These are phyloP conservation scores for Drosophila testacea DNA, from an alignment of 2,888 invertebrate genomes.

Conservation along the genomic window DNA sequence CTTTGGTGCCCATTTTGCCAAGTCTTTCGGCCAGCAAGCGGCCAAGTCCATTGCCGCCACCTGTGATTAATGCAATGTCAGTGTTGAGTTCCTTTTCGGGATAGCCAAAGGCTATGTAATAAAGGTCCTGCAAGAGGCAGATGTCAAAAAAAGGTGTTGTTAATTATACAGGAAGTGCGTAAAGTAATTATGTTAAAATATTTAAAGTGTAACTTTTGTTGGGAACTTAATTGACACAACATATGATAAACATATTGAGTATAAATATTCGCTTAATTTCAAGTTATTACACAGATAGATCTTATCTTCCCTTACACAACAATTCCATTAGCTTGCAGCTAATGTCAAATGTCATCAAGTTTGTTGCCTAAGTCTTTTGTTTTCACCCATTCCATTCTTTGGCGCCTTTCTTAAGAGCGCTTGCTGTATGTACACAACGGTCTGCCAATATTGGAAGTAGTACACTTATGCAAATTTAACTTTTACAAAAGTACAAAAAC, in stretches of 20 bases:
- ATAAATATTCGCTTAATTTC: not conserved
- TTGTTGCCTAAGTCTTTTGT: constrained; percentile 73
- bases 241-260: not conserved
- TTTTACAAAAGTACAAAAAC: constrained; percentile 9
- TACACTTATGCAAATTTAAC: constrained; percentile 28
- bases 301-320: not conserved
- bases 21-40: constrained; percentile 91
- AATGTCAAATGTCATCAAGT: constrained; percentile 43
- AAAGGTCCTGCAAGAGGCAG: constrained; percentile 86
- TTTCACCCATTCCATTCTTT: constrained; percentile 23
- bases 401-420: not conserved
- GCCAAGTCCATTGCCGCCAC: constrained; percentile 95
- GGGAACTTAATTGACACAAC: not conserved
- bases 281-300: not conserved
- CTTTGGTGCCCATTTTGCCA: constrained; percentile 90
- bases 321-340: constrained; percentile 1
- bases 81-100: constrained; percentile 88
- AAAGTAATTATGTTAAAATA: constrained; percentile 18
- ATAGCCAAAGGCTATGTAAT: constrained; percentile 87
- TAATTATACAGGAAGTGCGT: constrained; percentile 43
- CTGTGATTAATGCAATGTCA: constrained; percentile 94
- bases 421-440: not conserved
- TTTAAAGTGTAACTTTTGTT: not conserved
- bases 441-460: constrained; percentile 12
- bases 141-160: constrained; percentile 40